Evolutionary conservation across 1,140 invertebrate genomes (phyloP), one percentile per base, ranked within the genome.

Genomic region (Penaeus vannamei): DNA sequence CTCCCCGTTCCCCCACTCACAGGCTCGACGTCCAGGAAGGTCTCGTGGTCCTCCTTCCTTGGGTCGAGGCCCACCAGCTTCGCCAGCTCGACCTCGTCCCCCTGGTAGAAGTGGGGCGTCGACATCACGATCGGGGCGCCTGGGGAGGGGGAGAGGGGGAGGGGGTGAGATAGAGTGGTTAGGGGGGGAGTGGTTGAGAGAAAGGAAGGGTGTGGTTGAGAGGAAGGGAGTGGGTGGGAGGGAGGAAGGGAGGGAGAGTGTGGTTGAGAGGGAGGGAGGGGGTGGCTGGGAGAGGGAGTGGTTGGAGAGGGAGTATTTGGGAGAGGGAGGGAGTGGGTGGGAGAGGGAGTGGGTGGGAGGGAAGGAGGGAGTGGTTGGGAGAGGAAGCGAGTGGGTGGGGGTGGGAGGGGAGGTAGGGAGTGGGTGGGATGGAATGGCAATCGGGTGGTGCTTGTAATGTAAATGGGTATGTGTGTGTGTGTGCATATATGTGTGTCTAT

Each of bases 51-150:
- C 0, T 94, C 93, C 85, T 95, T 93, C 84, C 95, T 94, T 0
- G 97, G 97, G 84, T 94, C 93, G 0, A 98, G 92, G 8, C 97
- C 97, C n/a, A 94, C 94, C 0, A 98, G 95, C 53, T 94, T 93
- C 1, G 94, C 92, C 0, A 95, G 23, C 61, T 97, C 94, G 32
- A 93, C 94, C 2, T 95, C 94, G 92, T 97, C 96, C 0, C 94
- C 94, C 4, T 95, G 93, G 88, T 96, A 96, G 92, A 97, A 97
- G 93, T 98, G 97, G 1, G 97, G 97, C 90, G 96, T 93, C 0
- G 97, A 96, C 1, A 94, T 95, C 23, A 95, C 94, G 26, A 97
- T 92, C 0, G 97, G 96, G 0, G 94, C 95, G 1, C 95, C 95
- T 90, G 92, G 32, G 86, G 92, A 59, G 60, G 5, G 60, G 86